phyloP scores from a whole-genome alignment of 2,113 vertebrate species.

The Geococcyx californianus region DNA sequence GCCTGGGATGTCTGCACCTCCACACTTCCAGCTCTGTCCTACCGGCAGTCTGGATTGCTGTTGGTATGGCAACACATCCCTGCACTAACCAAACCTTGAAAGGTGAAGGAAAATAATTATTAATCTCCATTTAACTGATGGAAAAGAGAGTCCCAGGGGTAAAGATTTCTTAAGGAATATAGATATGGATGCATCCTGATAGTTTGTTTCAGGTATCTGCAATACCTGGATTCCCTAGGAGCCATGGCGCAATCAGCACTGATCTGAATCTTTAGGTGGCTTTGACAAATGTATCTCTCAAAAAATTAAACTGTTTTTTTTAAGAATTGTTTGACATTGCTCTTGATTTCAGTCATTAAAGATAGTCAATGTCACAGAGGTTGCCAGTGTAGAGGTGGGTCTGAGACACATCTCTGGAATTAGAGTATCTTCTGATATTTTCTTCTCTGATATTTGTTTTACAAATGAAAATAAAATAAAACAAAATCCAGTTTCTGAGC shows the following conservation, averaged over 20 bases:
- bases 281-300: not conserved
- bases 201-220: not conserved
- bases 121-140: constrained; percentile 28
- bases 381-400: not conserved
- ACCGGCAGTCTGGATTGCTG: not conserved
- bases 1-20: constrained; percentile 29
- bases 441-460: not conserved
- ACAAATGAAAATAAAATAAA: not conserved
- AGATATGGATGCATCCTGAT: not conserved
- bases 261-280: not conserved
- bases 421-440: not conserved
- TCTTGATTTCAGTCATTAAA: not conserved
- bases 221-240: not conserved
- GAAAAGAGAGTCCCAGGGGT: not conserved
- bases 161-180: not conserved
- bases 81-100: constrained; percentile 26
- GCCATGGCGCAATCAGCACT: not conserved
- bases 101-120: constrained; percentile 57
- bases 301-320: not conserved
- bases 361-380: not conserved
- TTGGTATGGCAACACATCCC: constrained; percentile 61
- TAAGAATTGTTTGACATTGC: not conserved
- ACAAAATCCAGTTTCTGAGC: not conserved
- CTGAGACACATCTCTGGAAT: not conserved
- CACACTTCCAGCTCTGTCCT: constrained; percentile 20